Base-by-base conservation (phyloP, 2,888 invertebrate genomes). In the Sycophila texana region DNA sequence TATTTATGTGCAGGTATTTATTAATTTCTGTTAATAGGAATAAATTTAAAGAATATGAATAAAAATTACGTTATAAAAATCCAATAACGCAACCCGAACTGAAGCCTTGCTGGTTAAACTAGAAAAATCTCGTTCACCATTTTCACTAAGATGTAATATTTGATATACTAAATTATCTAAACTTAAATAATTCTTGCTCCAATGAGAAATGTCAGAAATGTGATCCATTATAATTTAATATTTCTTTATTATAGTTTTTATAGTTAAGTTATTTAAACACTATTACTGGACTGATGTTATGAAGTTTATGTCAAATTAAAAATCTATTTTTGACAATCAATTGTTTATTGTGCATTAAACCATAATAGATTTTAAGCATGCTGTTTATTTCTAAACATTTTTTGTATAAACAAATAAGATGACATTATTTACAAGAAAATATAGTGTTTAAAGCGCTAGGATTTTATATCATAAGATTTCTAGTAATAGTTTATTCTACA, bases 381-480 rank as follows among this genome's bases (percentile, higher is more conserved):
- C 82, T 83, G 82, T 86, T 87, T 87, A 87, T 87, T 87, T 83
- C 81, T 85, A 86, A 85, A 87, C 84, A 85, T 83, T 83, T 71
- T 81, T 79, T 83, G 82, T 86, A 86, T 86, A 86, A 86, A 87
- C 85, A 83, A 84, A 84, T 83, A 83, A 83, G 83, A 81, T 83
- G 84, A 84, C 86, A 84, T 86, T 87, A 86, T 87, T 82, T 87
- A 87, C 86, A 87, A 84, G 39, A 84, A 84, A 77, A 83, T 83
- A 75, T 79, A 79, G 81, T 83, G 83, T 83, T 84, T 84, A 86
- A 85, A 83, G 81, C 30, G 84, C 84, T 86, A 87, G 85, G 85
- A 86, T 86, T 85, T 85, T 85, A 85, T 85, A 85, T 85, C 83
- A 83, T 82, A 77, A 61, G 53, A 67, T 74, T 80, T 74, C 68